A percentile compares a stretch with the other conserved stretches of the same genome.
phyloP scores from a whole-genome alignment of 2,888 invertebrate species.

The Drosophila mettleri region DNA sequence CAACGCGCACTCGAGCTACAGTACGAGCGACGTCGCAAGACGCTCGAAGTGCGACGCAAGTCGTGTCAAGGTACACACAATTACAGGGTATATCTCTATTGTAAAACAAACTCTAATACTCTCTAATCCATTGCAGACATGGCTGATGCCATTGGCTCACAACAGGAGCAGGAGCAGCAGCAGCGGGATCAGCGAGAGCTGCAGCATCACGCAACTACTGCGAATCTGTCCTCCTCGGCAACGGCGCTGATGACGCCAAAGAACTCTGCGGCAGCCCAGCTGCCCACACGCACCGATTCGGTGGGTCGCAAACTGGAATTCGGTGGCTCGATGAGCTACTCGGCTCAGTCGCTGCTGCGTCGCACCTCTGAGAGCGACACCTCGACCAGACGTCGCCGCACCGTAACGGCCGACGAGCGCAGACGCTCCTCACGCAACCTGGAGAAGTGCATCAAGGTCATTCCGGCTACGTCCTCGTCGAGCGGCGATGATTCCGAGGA shows the following conservation, averaged over 20 bases:
- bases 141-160: conserved; percentile 51
- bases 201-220: conserved; percentile 28
- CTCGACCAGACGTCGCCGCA: conserved; percentile 83
- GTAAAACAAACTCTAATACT: neutral
- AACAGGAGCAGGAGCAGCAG: conserved; percentile 49
- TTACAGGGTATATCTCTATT: neutral
- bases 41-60: conserved; percentile 83
- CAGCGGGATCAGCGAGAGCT: conserved; percentile 37
- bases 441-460: conserved; percentile 83
- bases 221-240: conserved; percentile 79
- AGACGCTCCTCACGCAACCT: conserved; percentile 84
- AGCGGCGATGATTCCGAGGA: conserved; percentile 83
- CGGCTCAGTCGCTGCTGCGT: conserved; percentile 82
- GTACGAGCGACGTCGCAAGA: conserved; percentile 84
- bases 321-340: conserved; percentile 81
- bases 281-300: conserved; percentile 57
- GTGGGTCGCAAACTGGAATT: conserved; percentile 83
- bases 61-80: conserved; percentile 83
- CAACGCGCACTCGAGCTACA: conserved; percentile 84
- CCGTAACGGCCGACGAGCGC: conserved; percentile 80
- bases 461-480: conserved; percentile 84
- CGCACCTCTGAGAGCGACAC: conserved; percentile 85
- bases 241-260: conserved; percentile 83
- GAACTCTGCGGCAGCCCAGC: conserved; percentile 49
- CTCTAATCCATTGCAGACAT: conserved; percentile 38